Evolutionary conservation across 2,113 vertebrate genomes (phyloP).

Genomic region (Clupea harengus): DNA sequence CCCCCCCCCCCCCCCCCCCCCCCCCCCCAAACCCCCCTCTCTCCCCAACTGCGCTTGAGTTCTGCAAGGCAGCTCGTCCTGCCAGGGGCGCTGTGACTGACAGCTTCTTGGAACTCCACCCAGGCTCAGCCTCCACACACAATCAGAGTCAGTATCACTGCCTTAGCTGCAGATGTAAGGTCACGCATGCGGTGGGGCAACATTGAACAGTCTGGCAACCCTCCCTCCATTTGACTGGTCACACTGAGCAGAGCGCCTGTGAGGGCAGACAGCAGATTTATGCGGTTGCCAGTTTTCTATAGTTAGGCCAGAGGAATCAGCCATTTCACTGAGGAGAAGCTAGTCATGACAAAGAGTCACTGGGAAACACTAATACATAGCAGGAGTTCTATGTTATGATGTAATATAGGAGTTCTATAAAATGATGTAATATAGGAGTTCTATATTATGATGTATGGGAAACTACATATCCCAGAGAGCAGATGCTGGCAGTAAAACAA

Average conservation of each 20-base stretch:
- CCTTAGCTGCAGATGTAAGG: not conserved
- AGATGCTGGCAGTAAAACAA: not conserved
- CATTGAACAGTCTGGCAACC: not conserved
- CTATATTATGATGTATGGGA: not conserved
- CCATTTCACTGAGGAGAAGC: not conserved
- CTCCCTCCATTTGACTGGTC: not conserved
- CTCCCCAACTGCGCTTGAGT: not conserved
- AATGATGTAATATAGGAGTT: no score
- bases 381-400: not conserved
- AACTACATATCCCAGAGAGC: not conserved
- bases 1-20: conserved; percentile 11
- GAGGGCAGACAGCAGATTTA: not conserved
- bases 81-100: not conserved
- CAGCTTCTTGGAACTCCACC: conserved; percentile 2
- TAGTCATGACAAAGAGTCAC: not conserved
- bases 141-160: not conserved
- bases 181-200: not conserved
- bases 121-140: not conserved
- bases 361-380: not conserved
- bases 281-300: not conserved
- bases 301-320: not conserved
- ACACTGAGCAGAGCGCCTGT: not conserved
- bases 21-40: not conserved
- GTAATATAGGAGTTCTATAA: no score
- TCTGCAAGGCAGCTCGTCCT: conserved; percentile 33